These are phyloP conservation scores for Bambusicola thoracicus DNA, from an alignment of 2,113 vertebrate species.

Conservation along the genomic window DNA sequence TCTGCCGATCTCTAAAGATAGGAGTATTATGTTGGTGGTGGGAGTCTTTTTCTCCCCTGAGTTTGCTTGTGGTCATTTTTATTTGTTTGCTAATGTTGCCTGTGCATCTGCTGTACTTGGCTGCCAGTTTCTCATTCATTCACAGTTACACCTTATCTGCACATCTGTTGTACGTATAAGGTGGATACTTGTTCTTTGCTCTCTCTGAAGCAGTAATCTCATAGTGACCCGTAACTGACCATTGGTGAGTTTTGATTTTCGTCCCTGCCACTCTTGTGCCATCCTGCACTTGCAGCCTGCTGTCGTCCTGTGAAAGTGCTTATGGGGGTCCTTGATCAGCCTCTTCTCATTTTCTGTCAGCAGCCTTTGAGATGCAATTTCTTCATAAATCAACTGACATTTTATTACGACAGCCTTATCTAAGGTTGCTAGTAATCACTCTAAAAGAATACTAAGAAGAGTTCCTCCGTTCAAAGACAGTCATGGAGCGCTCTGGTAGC, in stretches of 20 bases:
- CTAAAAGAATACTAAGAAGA: background rate
- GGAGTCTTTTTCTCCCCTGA: background rate
- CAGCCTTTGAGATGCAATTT: background rate
- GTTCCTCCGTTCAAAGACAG: background rate
- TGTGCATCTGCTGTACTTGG: background rate
- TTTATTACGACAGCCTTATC: background rate
- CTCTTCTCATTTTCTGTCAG: accelerated
- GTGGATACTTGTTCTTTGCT: background rate
- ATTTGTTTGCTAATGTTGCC: background rate
- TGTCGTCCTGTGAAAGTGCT: background rate
- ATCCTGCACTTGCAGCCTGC: background rate
- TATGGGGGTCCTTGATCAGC: background rate
- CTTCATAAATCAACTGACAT: background rate
- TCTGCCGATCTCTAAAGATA: background rate
- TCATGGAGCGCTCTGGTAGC: background rate
- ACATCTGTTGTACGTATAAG: background rate
- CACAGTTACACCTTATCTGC: background rate
- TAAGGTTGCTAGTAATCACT: background rate
- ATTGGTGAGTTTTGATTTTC: background rate
- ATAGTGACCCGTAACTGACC: background rate
- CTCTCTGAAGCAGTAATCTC: background rate
- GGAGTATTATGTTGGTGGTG: background rate
- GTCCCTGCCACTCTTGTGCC: background rate
- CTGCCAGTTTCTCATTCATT: background rate
- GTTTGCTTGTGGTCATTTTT: background rate